phyloP scores from a whole-genome alignment of 2,888 invertebrate genomes.

The Conistra vaccinii region DNA sequence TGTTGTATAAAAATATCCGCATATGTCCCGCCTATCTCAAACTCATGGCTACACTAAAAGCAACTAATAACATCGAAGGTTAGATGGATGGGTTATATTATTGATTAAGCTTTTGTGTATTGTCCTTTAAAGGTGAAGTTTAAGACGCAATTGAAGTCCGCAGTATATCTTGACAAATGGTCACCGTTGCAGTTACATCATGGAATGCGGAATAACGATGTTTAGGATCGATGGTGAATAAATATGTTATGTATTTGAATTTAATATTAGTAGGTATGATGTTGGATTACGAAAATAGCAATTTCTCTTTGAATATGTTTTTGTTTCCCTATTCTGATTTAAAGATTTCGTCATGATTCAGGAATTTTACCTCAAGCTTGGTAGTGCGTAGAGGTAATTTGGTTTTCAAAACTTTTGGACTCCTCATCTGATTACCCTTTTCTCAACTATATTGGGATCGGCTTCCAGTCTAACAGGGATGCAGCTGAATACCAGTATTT shows the following conservation, averaged over 20 bases:
- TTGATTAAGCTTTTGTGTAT: constrained; percentile 78
- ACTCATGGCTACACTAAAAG: constrained; percentile 54
- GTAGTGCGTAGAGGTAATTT: no score
- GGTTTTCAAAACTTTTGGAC: background rate
- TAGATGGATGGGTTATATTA: constrained; percentile 78
- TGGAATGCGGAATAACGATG: constrained; percentile 56
- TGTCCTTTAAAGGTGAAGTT: constrained; percentile 78
- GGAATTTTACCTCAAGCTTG: background rate
- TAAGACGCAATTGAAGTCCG: constrained; percentile 66
- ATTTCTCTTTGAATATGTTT: background rate
- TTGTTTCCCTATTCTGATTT: background rate
- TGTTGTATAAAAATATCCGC: background rate
- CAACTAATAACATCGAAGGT: constrained; percentile 79
- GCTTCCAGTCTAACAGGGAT: no score
- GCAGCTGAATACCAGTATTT: no score
- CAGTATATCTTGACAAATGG: constrained; percentile 59
- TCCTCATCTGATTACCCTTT: no score
- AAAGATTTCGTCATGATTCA: background rate
- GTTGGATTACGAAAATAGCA: constrained; percentile 2
- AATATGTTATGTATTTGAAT: constrained; percentile 51
- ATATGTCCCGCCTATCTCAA: constrained; percentile 26
- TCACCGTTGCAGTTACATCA: constrained; percentile 45
- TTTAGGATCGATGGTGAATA: constrained; percentile 44
- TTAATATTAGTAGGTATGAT: constrained; percentile 4
- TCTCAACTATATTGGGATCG: no score